Evolutionary conservation across 1,140 invertebrate genomes (phyloP).

Genomic region (Dufourea novaeangliae): DNA sequence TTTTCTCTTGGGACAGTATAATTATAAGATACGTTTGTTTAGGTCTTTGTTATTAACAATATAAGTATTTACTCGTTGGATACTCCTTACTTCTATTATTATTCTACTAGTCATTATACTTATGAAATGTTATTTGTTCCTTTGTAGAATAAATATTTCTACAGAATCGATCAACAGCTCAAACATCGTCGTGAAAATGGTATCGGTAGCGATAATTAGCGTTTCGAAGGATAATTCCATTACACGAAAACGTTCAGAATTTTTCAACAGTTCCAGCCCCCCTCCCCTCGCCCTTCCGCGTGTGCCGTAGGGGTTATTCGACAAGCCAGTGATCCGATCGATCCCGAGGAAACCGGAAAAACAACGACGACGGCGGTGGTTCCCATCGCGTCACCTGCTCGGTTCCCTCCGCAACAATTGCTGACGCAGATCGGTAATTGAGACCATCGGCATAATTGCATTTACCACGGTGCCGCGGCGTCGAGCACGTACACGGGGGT

Average conservation of each 20-base stretch:
- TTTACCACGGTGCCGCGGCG: conserved; percentile 62
- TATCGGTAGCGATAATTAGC: background rate
- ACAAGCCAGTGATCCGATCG: background rate
- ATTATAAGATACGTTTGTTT: no score
- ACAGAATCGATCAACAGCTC: background rate
- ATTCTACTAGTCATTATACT: no score
- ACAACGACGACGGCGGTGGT: background rate
- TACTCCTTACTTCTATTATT: no score
- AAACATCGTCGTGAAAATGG: background rate
- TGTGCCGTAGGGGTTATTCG: background rate
- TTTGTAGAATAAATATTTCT: no score
- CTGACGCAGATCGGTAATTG: conserved; percentile 74
- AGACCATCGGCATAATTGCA: conserved; percentile 74
- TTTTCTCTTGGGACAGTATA: no score
- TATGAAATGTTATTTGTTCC: no score
- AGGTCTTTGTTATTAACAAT: no score
- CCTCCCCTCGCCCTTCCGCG: no score
- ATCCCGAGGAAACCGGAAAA: conserved; percentile 12
- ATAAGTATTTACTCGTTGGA: no score
- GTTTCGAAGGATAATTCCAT: background rate
- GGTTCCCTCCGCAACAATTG: conserved; percentile 70
- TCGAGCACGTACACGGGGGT: conserved; percentile 63
- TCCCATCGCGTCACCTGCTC: conserved; percentile 47
- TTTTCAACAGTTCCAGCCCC: background rate
- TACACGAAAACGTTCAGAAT: background rate